phyloP scores from a whole-genome alignment of 2,888 invertebrate species.

The Rhodophaea formosa region DNA sequence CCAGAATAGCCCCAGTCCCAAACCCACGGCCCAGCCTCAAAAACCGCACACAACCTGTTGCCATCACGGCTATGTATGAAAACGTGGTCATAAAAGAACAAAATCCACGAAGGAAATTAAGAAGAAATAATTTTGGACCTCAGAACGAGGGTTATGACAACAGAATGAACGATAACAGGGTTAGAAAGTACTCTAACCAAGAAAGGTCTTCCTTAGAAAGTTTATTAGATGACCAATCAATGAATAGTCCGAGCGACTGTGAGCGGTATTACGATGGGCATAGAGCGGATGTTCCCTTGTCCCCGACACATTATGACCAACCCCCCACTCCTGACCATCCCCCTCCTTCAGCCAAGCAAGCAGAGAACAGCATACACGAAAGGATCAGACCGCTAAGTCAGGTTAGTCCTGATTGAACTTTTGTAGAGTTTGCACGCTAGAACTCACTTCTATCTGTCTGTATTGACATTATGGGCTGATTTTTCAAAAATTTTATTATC shows the following conservation, averaged over 20 bases:
- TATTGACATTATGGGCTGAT: background rate
- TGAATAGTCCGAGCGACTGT: conserved; percentile 75
- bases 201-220: conserved; percentile 82
- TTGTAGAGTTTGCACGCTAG: conserved; percentile 22
- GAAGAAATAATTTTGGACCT: conserved; percentile 80
- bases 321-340: conserved; percentile 97
- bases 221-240: conserved; percentile 80
- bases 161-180: conserved; percentile 60
- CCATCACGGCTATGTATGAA: conserved; percentile 87
- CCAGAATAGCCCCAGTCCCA: conserved; percentile 68
- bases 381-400: conserved; percentile 94
- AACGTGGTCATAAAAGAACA: conserved; percentile 86
- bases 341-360: conserved; percentile 94
- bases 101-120: conserved; percentile 86
- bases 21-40: conserved; percentile 70
- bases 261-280: conserved; percentile 66
- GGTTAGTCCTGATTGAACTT: conserved; percentile 83
- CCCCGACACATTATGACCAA: conserved; percentile 94
- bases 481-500: background rate
- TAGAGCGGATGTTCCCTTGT: conserved; percentile 84
- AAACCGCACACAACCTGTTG: conserved; percentile 83
- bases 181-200: conserved; percentile 75
- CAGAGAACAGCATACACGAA: conserved; percentile 93
- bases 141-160: conserved; percentile 84
- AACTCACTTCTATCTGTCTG: conserved; percentile 13